phyloP scores from a whole-genome alignment of 2,797 vertebrate species.

The Macroramphosus scolopax region DNA sequence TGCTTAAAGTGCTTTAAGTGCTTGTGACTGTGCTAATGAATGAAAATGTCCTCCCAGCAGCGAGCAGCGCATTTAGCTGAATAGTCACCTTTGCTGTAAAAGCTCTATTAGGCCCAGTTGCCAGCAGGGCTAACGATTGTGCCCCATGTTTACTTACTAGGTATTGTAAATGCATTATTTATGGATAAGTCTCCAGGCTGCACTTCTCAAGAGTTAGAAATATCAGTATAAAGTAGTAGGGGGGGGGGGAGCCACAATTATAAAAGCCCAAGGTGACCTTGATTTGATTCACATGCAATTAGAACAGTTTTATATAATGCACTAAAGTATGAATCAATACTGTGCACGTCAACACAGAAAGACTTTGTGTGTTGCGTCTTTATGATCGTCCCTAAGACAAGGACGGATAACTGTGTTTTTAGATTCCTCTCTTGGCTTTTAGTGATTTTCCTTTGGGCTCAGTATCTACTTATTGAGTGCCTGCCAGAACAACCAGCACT shows the following conservation, averaged over 20 bases:
- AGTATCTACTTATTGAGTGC: conserved; percentile 33
- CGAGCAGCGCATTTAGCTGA: conserved; percentile 93
- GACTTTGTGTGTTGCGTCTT: conserved; percentile 60
- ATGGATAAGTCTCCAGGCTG: conserved; percentile 92
- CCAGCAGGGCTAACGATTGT: conserved; percentile 93
- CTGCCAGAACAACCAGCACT: conserved; percentile 34
- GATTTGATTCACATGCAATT: conserved; percentile 90
- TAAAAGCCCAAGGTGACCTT: conserved; percentile 90
- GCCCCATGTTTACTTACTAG: conserved; percentile 96
- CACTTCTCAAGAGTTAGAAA: conserved; percentile 94
- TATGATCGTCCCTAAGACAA: conserved; percentile 69
- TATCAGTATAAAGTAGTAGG: conserved; percentile 87
- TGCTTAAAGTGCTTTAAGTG: conserved; percentile 99
- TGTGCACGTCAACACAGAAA: conserved; percentile 64
- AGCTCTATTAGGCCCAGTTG: conserved; percentile 90
- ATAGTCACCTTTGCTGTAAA: conserved; percentile 99
- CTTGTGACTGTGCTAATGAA: conserved; percentile 98
- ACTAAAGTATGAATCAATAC: conserved; percentile 80
- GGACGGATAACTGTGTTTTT: conserved; percentile 56
- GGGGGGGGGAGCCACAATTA: conserved; percentile 78
- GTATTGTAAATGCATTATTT: conserved; percentile 99
- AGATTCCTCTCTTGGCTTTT: conserved; percentile 42
- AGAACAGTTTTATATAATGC: conserved; percentile 85
- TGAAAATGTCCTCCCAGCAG: conserved; percentile 94
- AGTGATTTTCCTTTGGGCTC: conserved; percentile 33